Percentiles rank a stretch among this genome's conserved stretches.
These are phyloP conservation scores for Nomada ruficornis DNA, from an alignment of 2,888 invertebrate species.

Conservation along the genomic window DNA sequence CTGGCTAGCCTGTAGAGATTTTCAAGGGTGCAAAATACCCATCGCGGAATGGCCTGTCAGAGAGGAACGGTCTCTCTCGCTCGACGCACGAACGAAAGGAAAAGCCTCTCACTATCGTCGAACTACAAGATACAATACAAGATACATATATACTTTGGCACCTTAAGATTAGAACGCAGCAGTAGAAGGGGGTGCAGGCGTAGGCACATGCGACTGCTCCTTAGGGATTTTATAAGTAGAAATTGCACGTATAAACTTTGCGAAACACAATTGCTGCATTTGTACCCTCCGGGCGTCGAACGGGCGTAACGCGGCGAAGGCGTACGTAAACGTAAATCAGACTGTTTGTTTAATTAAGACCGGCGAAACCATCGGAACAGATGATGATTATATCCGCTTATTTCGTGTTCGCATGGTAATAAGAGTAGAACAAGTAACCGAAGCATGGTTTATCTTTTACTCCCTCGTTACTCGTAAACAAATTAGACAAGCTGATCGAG, in stretches of 20 bases:
- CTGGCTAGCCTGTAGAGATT: constrained; percentile 71
- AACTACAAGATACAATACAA: constrained; percentile 55
- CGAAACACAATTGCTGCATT: constrained; percentile 69
- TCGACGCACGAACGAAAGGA: constrained; percentile 58
- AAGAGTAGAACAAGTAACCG: constrained; percentile 47
- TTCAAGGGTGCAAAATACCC: constrained; percentile 59
- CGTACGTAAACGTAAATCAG: constrained; percentile 31
- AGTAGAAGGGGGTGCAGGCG: constrained; percentile 78
- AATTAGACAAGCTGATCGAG: constrained; percentile 27
- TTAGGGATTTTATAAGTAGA: constrained; percentile 75
- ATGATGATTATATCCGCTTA: constrained; percentile 15
- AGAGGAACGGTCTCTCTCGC: constrained; percentile 58
- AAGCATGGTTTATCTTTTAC: constrained; percentile 42
- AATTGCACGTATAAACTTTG: constrained; percentile 74
- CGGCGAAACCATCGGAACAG: not conserved
- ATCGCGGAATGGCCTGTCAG: constrained; percentile 67
- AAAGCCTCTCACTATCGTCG: constrained; percentile 41
- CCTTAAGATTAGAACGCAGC: constrained; percentile 68
- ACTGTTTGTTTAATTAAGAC: not conserved
- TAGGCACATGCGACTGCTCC: constrained; percentile 75
- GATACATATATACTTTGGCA: constrained; percentile 59
- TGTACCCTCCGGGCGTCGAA: constrained; percentile 64
- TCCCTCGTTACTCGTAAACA: constrained; percentile 21
- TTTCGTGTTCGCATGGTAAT: constrained; percentile 53
- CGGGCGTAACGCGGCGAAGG: constrained; percentile 68